Percentiles rank a stretch among this genome's conserved stretches.
These are phyloP conservation scores for Sarcophaga caerulescens DNA, from an alignment of 2,888 invertebrate genomes.

Conservation along the genomic window DNA sequence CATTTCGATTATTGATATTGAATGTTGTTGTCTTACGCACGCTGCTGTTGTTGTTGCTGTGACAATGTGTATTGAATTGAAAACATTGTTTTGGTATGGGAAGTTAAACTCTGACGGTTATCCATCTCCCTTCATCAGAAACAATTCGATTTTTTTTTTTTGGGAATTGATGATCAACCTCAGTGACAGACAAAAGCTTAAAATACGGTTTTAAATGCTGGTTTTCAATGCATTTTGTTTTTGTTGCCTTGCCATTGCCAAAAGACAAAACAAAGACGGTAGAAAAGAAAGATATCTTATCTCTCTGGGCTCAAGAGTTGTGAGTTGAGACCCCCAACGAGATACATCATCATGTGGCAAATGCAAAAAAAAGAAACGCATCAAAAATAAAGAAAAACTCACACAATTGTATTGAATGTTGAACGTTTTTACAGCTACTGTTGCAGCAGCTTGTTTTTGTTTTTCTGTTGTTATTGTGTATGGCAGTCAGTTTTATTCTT, in stretches of 20 bases:
- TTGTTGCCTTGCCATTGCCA: not conserved
- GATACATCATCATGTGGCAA: constrained; percentile 14
- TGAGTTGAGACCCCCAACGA: constrained; percentile 55
- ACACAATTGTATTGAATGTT: constrained; percentile 12
- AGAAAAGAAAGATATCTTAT: constrained; percentile 47
- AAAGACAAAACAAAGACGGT: not conserved
- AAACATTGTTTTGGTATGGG: no score
- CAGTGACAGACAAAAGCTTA: not conserved
- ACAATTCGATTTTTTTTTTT: constrained; percentile 22
- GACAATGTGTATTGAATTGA: no score
- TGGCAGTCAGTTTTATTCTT: constrained; percentile 36
- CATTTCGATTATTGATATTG: constrained; percentile 65
- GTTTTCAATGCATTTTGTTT: not conserved
- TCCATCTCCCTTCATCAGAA: constrained; percentile 52
- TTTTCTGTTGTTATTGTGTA: not conserved
- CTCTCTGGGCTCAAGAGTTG: constrained; percentile 29
- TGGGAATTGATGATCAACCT: constrained; percentile 39
- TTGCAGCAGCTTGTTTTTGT: constrained; percentile 11
- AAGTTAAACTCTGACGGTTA: constrained; percentile 49
- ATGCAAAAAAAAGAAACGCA: constrained; percentile 3
- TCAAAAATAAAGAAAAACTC: not conserved
- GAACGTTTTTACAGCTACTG: constrained; percentile 47
- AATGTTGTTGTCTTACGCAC: constrained; percentile 48
- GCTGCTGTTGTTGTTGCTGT: not conserved
- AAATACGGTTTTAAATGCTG: constrained; percentile 17